A percentile compares a stretch with the other conserved stretches of the same genome.
These are phyloP conservation scores for Tetramorium simillimum DNA, from an alignment of 1,140 invertebrate species.

Conservation along the genomic window DNA sequence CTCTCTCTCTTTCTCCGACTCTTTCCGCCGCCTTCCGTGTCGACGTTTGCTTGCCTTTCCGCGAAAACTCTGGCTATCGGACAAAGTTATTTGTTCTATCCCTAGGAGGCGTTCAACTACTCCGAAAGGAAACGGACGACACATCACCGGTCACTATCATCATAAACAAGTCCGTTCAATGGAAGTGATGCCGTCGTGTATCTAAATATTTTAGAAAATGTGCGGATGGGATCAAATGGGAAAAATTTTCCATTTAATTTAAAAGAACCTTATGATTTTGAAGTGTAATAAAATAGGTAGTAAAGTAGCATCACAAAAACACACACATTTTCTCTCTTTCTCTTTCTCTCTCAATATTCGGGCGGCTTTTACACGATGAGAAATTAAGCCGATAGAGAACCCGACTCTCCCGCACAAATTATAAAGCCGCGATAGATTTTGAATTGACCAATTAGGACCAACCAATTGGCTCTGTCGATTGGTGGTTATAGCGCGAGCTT, in stretches of 20 bases:
- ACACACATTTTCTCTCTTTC: background rate
- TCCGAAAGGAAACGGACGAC: constrained; percentile 56
- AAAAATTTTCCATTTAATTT: background rate
- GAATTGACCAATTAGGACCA: constrained; percentile 1
- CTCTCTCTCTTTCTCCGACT: background rate
- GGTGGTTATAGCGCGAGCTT: background rate
- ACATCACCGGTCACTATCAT: constrained; percentile 39
- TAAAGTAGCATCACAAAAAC: no score
- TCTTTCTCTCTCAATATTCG: background rate
- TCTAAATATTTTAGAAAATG: constrained; percentile 31
- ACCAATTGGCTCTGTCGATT: background rate
- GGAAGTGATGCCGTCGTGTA: background rate
- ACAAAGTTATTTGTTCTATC: constrained; percentile 71
- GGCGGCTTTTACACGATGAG: background rate
- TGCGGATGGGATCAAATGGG: background rate
- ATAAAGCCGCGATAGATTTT: constrained; percentile 16
- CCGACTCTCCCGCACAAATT: background rate
- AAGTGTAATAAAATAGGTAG: background rate
- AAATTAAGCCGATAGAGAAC: background rate
- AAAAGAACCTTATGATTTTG: background rate
- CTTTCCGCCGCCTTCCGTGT: constrained; percentile 9
- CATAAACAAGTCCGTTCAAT: constrained; percentile 64
- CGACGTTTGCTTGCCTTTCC: constrained; percentile 31
- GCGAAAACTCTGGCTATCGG: constrained; percentile 58
- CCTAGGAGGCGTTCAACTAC: constrained; percentile 63